Base-by-base conservation (phyloP, 2,888 invertebrate species). In the Pardosa pseudoannulata region DNA sequence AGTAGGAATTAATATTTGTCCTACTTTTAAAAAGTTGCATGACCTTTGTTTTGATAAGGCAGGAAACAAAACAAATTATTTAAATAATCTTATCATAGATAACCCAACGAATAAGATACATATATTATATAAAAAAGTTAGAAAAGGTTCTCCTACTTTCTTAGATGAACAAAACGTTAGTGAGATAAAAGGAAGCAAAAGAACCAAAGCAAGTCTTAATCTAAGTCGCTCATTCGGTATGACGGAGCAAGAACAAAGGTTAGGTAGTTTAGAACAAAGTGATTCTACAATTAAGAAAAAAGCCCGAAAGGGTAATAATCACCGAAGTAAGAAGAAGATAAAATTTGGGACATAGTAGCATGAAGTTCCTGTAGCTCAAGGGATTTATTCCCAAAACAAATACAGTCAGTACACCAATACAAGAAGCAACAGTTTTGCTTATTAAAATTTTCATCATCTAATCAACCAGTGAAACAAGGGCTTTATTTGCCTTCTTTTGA, bases 11-110 rank as follows among this genome's bases (percentile, higher is more conserved):
- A 76, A 46, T 19, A 41, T 67, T 76, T 65, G 76, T 36, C n/a
- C 65, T 50, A 19, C 46, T n/a, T 78, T 78, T 50, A 27, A 78
- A 76, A 65, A 27, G 3, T 67, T 76, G 67, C 76, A 67, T 76
- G 46, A 46, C 67, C 74, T 78, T 68, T 78, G 78, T 78, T 78
- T 68, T 78, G 78, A 78, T 68, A 78, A 78, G 16, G 56, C 70
- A 36, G 74, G 76, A 67, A 65, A 67, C 36, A 74, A 74, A 74
- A 74, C 74, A 74, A 32, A 64, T 23, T 62, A 64, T 64, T 19
- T 74, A 74, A 32, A 74, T 29, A 46, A 67, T 50, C 76, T 76
- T 67, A 76, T 67, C 46, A 46, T 41, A 41, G 0, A 76, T 50
- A 39, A 67, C 29, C 67, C 41, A 29, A 23, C 29, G 13, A 31